These are phyloP conservation scores for Anarsia innoxiella DNA, from an alignment of 2,888 invertebrate species.

Conservation along the genomic window DNA sequence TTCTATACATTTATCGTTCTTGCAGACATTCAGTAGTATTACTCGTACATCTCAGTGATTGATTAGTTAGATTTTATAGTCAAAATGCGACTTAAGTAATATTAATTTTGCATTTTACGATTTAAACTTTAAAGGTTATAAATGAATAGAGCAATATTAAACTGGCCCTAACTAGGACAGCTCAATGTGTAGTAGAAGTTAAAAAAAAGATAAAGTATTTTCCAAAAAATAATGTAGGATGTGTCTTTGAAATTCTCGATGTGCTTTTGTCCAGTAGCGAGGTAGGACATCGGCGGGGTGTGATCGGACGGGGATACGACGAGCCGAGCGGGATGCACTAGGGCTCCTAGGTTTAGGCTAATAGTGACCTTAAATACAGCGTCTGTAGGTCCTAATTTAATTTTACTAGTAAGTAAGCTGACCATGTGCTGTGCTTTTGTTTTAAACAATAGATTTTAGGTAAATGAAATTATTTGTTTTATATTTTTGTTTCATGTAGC, in stretches of 20 bases:
- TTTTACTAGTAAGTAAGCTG: constrained; percentile 69
- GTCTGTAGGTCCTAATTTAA: constrained; percentile 63
- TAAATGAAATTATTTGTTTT: constrained; percentile 68
- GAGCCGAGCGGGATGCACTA: constrained; percentile 45
- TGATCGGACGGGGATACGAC: constrained; percentile 3
- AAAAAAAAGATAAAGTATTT: constrained; percentile 53
- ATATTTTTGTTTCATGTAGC: constrained; percentile 49
- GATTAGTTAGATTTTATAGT: constrained; percentile 54
- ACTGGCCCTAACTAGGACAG: constrained; percentile 64
- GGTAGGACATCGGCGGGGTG: constrained; percentile 41
- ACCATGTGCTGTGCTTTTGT: constrained; percentile 75
- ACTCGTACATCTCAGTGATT: constrained; percentile 35
- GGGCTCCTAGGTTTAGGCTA: constrained; percentile 63
- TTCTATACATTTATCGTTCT: constrained; percentile 52
- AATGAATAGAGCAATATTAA: constrained; percentile 38
- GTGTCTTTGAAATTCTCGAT: constrained; percentile 70
- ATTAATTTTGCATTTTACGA: constrained; percentile 54
- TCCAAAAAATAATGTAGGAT: constrained; percentile 63
- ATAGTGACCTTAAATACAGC: constrained; percentile 50
- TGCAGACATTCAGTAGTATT: constrained; percentile 43
- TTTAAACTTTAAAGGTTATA: constrained; percentile 35
- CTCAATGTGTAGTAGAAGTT: constrained; percentile 66
- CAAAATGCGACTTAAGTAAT: constrained; percentile 38
- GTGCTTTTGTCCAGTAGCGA: constrained; percentile 70
- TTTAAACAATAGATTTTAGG: constrained; percentile 69